phyloP scores from a whole-genome alignment of 1,140 invertebrate genomes.

The Aplysia californica region DNA sequence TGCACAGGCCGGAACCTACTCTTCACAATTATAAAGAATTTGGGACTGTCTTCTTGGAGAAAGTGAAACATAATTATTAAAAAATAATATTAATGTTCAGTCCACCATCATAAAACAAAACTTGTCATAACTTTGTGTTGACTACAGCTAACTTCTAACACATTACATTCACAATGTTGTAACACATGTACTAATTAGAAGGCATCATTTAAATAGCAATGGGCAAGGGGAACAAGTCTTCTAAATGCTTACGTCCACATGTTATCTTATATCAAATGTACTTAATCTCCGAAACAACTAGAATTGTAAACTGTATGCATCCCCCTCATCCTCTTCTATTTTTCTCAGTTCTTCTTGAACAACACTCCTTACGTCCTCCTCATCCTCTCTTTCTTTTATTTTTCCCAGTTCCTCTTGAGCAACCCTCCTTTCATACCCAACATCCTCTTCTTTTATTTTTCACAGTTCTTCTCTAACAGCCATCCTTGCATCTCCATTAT shows the following conservation, averaged over 20 bases:
- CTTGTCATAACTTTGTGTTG: no score
- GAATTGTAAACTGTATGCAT: no score
- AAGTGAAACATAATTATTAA: neutral
- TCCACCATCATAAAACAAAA: no score
- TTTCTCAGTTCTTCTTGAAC: neutral
- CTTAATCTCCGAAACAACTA: no score
- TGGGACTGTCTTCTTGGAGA: neutral
- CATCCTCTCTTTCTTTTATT: neutral
- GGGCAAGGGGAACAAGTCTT: no score
- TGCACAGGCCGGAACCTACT: neutral
- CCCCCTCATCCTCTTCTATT: neutral
- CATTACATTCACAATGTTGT: no score
- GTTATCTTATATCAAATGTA: no score
- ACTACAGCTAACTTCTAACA: no score
- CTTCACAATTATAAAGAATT: neutral
- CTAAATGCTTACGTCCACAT: no score
- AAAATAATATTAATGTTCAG: neutral
- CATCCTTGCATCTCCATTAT: neutral
- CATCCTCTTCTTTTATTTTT: neutral
- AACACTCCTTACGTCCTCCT: neutral
- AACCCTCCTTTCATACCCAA: conserved; percentile 75
- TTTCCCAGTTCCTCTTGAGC: conserved; percentile 81
- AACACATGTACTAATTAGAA: no score
- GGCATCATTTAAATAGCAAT: no score
- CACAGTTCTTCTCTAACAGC: neutral